Evolutionary conservation across 2,797 vertebrate species (phyloP), one percentile per base, ranked within the genome.

Genomic region (Pteronotus mesoamericanus): DNA sequence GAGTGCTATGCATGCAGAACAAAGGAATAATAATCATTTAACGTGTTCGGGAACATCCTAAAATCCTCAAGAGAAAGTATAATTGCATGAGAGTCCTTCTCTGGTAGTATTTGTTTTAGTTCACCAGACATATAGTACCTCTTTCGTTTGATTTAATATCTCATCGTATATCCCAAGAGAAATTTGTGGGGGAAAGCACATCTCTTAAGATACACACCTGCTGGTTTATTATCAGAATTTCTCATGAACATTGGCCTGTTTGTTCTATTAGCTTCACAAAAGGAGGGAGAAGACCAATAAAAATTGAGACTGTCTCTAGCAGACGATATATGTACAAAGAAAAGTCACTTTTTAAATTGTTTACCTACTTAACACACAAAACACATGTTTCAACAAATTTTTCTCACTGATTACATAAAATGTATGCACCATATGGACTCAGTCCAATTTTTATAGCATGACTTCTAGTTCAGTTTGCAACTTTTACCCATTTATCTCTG

Each of bases 21-120:
- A 92, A 89, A 93, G 92, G 48, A 39, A 97, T 24, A 75, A 84
- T 66, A 24, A 79, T 91, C 86, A 96, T 96, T 97, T 95, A 93
- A 96, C 96, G 94, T 96, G 94, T 87, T 95, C 89, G 95, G 87
- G 72, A 95, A 94, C 97, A 80, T 91, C 71, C 72, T 88, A 68
- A 72, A 96, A 89, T 69, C 75, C 42, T 57, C 0, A 46, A 93
- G 93, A 96, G 94, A 97, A 95, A 95, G 82, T 79, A 48, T 51
- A 92, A 84, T 94, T 96, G 94, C 26, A 51, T 34, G 64, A 96
- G 61, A 86, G 68, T 85, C 96, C 90, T 19, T 46, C 64, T 94
- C n/a, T 66, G 78, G 84, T 39, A 78, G 29, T 87, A 34, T 75
- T 61, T 59, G 72, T 72, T 94, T 97, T 51, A 39, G 9, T 51